Conservation (phyloP, 2,797 vertebrate genomes). For the Enteromius treurensis region DNA sequence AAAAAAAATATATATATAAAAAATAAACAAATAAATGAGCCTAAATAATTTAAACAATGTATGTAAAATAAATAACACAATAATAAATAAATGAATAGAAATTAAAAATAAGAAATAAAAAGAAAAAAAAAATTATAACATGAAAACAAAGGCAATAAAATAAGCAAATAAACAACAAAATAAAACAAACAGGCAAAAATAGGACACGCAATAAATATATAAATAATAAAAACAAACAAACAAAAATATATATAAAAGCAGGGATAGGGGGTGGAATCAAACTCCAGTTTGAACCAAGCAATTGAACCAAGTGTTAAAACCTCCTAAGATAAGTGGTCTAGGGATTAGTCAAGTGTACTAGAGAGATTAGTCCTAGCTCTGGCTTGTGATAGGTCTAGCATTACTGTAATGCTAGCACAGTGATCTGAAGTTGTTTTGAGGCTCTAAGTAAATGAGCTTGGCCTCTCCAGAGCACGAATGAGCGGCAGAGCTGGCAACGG, state of each 20-base stretch:
- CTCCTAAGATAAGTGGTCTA: constrained; percentile 13
- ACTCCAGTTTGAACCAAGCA: background rate
- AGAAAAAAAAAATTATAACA: background rate
- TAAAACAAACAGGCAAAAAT: background rate
- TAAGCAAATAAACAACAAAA: background rate
- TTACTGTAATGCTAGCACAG: constrained; percentile 29
- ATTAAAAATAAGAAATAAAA: background rate
- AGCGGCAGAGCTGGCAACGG: constrained; percentile 56
- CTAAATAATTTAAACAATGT: too few relatives aligned
- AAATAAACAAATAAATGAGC: too few relatives aligned
- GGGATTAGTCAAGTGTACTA: constrained; percentile 21
- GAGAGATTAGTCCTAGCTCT: constrained; percentile 31
- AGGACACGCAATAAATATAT: background rate
- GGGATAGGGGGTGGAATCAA: background rate
- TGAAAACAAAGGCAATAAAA: background rate
- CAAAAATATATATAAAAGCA: background rate
- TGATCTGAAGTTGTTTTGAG: constrained; percentile 50
- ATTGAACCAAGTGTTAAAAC: constrained; percentile 3
- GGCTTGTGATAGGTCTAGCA: constrained; percentile 28
- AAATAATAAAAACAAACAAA: background rate
- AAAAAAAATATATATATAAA: too few relatives aligned
- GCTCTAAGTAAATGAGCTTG: constrained; percentile 48
- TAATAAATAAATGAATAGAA: background rate
- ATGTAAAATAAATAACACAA: background rate
- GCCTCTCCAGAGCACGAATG: constrained; percentile 39